Base-by-base conservation (phyloP, 2,888 invertebrate genomes). In the Lithophane socia region DNA sequence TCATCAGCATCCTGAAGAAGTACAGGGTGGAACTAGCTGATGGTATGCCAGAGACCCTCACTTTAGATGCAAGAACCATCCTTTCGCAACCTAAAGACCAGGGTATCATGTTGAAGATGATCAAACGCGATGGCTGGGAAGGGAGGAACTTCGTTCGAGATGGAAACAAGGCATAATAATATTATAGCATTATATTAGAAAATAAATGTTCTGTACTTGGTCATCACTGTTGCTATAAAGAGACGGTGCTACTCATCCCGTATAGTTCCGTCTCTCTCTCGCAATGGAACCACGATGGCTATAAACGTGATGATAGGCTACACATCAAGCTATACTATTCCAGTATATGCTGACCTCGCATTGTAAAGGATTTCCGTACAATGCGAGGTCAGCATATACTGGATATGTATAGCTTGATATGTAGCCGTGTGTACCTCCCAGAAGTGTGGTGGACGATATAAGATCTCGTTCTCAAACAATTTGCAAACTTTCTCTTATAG, bases 1-100 rank as follows among this genome's bases (percentile, higher is more conserved):
- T 93, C 29, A 74, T 93, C 52, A 91, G 90, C 1, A 16, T 93
- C n/a, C 76, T 93, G 74, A 92, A 88, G 81, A 89, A 89, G 44
- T 93, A 91, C 79, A 80, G 80, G 10, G 73, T 92, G 61, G 88
- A 89, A 61, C 61, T 92, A 18, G 89, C 91, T 0, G 84, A 84
- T 0, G 89, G 85, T 3, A 92, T 87, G 86, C 86, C 91, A 0
- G 67, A 56, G 1, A 77, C 60, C 7, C 9, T 87, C 2, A 42
- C n/a, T 1, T 65, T 85, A 0, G 87, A 87, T 5, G 18, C 73
- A 1, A 81, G 87, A 9, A 69, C 80, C 1, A 1, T 83, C 1
- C 52, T 82, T 2, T 76, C 66, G 16, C 77, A 86, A 54, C 83
- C 87, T 0, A 79, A 42, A 2, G 68, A 80, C 37, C 71, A 79